Percentiles rank a stretch among this genome's conserved stretches.
Conservation (phyloP, 2,888 invertebrate genomes). For the Platycnemis pennipes region DNA sequence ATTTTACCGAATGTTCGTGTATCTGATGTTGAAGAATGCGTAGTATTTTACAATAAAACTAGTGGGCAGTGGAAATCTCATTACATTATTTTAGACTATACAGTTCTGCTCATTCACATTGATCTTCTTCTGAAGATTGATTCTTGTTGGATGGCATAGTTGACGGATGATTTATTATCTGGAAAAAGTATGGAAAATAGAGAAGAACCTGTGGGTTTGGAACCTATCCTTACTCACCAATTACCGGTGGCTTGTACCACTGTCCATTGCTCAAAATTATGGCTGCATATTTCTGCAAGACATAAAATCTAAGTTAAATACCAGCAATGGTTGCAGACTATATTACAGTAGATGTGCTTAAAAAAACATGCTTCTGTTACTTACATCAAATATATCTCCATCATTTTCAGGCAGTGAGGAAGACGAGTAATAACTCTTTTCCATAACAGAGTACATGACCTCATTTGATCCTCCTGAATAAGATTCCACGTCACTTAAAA, state of each 20-base stretch:
- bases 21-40: too few species aligned
- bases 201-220: too few species aligned
- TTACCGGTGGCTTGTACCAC: conserved; percentile 82
- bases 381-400: conserved; percentile 38
- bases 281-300: conserved; percentile 87
- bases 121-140: too few species aligned
- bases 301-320: conserved; percentile 32
- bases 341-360: conserved; percentile 53
- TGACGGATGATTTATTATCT: too few species aligned
- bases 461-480: not conserved
- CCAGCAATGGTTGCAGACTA: conserved; percentile 4
- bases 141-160: too few species aligned
- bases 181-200: too few species aligned
- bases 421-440: not conserved
- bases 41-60: too few species aligned
- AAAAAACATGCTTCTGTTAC: not conserved
- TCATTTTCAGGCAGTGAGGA: not conserved
- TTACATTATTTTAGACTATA: too few species aligned
- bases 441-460: not conserved
- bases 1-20: too few species aligned
- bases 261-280: conserved; percentile 88
- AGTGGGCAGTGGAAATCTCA: too few species aligned
- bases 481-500: not conserved
- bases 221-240: conserved; percentile 85
- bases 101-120: too few species aligned